These are phyloP conservation scores for Allobates femoralis DNA, from an alignment of 2,797 vertebrate species.

Conservation along the genomic window DNA sequence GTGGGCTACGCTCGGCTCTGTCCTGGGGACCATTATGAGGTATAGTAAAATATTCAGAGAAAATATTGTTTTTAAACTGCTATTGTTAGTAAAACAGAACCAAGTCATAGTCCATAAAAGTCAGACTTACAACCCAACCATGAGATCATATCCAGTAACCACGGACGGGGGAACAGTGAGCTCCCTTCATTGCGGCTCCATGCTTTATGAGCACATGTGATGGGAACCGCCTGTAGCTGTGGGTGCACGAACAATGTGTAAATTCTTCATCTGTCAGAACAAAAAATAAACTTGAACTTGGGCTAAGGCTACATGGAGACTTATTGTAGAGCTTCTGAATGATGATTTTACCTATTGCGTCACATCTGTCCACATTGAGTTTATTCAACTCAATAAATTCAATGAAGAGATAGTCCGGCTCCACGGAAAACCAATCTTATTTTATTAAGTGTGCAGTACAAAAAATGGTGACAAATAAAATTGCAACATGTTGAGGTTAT, in stretches of 20 bases:
- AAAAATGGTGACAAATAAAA: too few species aligned
- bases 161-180: not conserved
- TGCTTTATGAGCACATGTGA: not conserved
- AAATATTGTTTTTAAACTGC: not conserved
- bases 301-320: too few species aligned
- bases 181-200: not conserved
- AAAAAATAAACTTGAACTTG: not conserved
- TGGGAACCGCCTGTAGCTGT: not conserved
- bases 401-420: too few species aligned
- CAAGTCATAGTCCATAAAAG: not conserved
- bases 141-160: not conserved
- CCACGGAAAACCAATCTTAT: too few species aligned
- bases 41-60: constrained; percentile 65
- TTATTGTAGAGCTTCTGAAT: too few species aligned
- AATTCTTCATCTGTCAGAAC: not conserved
- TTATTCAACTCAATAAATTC: too few species aligned
- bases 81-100: not conserved
- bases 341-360: too few species aligned
- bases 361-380: too few species aligned
- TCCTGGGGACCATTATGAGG: constrained; percentile 97
- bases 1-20: constrained; percentile 96
- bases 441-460: too few species aligned
- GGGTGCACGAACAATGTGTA: not conserved
- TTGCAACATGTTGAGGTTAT: too few species aligned
- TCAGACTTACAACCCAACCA: not conserved